Evolutionary conservation across 1,140 invertebrate genomes (phyloP).

Genomic region (Triops cancriformis): DNA sequence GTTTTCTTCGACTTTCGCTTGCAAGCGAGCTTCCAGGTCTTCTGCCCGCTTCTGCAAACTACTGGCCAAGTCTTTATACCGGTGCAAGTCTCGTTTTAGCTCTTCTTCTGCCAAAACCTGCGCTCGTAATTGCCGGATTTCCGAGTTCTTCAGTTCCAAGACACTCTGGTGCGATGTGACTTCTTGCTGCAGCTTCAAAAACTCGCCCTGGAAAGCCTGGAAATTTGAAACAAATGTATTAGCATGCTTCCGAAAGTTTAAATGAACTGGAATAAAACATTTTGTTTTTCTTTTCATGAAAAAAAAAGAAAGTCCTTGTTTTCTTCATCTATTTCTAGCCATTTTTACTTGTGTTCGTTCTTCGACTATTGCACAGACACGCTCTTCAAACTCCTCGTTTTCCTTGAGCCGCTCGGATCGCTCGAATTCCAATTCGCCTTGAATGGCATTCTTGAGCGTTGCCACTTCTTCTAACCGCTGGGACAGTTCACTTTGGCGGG

Average conservation of each 20-base stretch:
- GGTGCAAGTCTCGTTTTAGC: background rate
- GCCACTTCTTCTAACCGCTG: background rate
- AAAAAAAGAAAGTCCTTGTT: background rate
- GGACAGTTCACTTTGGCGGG: background rate
- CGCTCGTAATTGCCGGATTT: background rate
- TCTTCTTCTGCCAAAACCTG: background rate
- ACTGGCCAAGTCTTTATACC: background rate
- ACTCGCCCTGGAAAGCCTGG: background rate
- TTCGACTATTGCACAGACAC: background rate
- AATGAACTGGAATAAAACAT: no score
- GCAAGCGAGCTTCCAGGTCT: background rate
- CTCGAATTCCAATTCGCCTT: background rate
- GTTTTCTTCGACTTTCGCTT: background rate
- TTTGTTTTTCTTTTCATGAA: no score
- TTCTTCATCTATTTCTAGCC: no score
- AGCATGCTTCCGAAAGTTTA: background rate
- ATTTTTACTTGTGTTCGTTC: background rate
- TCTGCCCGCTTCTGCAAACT: background rate
- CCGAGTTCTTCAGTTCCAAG: conserved; percentile 5
- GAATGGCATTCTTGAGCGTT: background rate
- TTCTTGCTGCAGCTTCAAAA: background rate
- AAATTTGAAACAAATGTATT: no score
- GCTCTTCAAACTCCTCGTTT: background rate
- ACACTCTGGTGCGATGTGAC: background rate
- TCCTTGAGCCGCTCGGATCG: background rate